Conservation (phyloP, 2,888 invertebrate species). For the Phyto melanocephala region DNA sequence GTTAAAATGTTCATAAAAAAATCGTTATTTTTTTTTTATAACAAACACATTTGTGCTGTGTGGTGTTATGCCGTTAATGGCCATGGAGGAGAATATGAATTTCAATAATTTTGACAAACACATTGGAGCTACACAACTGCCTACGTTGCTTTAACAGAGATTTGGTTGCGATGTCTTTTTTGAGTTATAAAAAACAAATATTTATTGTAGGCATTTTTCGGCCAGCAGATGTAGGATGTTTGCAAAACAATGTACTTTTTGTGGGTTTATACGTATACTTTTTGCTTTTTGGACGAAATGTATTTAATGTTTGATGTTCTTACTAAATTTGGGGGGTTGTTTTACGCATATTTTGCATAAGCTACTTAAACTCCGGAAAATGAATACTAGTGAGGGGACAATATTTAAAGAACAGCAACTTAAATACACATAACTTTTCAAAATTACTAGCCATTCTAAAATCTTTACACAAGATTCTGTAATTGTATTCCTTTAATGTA, state of each 20-base stretch:
- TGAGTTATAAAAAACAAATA: constrained; percentile 23
- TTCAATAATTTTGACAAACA: constrained; percentile 57
- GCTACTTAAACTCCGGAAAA: background rate
- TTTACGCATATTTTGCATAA: constrained; percentile 42
- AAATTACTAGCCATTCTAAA: background rate
- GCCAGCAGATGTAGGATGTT: constrained; percentile 13
- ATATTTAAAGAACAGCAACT: background rate
- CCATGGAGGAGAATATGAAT: constrained; percentile 42
- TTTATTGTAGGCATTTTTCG: constrained; percentile 43
- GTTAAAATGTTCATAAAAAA: background rate
- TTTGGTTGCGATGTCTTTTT: constrained; percentile 40
- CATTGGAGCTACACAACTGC: background rate
- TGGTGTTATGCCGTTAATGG: constrained; percentile 46
- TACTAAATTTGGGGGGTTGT: constrained; percentile 54
- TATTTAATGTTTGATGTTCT: constrained; percentile 61
- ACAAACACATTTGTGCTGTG: constrained; percentile 35
- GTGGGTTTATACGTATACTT: background rate
- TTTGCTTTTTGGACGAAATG: constrained; percentile 30
- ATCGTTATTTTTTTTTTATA: constrained; percentile 1
- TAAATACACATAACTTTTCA: background rate
- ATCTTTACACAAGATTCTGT: background rate
- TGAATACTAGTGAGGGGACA: background rate
- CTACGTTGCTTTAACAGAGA: background rate
- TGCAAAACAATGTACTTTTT: constrained; percentile 47
- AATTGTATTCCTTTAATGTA: background rate